Base-by-base conservation (phyloP, 2,888 invertebrate species). In the Spilarctia lutea region DNA sequence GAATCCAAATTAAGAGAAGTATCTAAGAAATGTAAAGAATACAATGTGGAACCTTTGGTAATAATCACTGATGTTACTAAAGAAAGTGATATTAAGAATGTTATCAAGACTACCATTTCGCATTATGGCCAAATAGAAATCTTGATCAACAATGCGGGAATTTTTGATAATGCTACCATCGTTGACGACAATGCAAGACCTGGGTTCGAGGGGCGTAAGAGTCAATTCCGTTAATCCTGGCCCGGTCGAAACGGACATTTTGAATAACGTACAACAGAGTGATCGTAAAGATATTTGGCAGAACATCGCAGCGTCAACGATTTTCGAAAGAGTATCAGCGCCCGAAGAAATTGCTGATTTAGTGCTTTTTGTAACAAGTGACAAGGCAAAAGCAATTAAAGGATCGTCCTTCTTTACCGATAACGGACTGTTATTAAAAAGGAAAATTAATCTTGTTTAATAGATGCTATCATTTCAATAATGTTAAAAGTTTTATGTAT, bases 161-260 rank as follows among this genome's bases (percentile, higher is more conserved):
- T 86, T 13, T 72, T 45, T 20, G 75, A 69, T 7, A 39, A 68
- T 8, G 66, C 77, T 4, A 75, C 79, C 18, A 83, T 89, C 20
- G 68, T 79, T 56, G 80, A 85, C 52, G 78, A n/a, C 3, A 81
- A 84, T 1, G 79, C 85, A 8, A 56, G 99, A 98, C 84, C 92
- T 98, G 66, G 98, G 97, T 48, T 78, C 96, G 0, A 97, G 97
- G 86, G 96, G 97, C 76, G 97, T 98, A 0, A 95, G 98, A 70
- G 98, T 98, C 0, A 99, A 99, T 91, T 96, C 97, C 68, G 98
- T 99, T 0, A 98, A 98, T 92, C 99, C 99, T 24, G 99, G 99
- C 20, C 98, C 99, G 0, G 97, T 97, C 4, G 88, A 97, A 13
- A 87, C 89, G 24, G 84, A 86, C 45, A 81, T 88, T 39, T 39